Evolutionary conservation across 2,113 vertebrate species (phyloP).

Genomic region (Stomatorhinus ivindoensis): DNA sequence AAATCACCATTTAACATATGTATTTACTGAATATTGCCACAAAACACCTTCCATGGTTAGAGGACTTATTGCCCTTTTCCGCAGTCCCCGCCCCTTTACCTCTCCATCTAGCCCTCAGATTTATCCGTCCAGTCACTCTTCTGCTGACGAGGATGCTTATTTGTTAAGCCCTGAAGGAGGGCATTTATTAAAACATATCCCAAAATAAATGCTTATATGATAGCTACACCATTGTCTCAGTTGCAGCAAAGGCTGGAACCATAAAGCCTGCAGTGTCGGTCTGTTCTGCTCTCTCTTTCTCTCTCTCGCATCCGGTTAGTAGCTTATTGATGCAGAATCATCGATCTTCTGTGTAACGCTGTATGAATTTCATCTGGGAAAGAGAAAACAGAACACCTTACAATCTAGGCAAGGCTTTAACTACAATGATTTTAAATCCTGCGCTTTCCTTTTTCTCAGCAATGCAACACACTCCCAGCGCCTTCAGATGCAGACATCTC

Average conservation of each 20-base stretch:
- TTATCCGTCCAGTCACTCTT: conserved; percentile 47
- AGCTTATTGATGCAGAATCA: background rate
- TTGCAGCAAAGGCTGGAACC: background rate
- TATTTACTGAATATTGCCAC: background rate
- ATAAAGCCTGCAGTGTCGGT: background rate
- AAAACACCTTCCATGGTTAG: background rate
- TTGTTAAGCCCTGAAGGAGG: conserved; percentile 32
- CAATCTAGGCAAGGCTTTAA: background rate
- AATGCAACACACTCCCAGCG: background rate
- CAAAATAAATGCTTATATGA: background rate
- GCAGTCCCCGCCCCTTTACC: background rate
- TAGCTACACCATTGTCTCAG: background rate
- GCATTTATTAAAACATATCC: background rate
- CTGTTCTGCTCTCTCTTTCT: background rate
- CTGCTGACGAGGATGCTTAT: conserved; percentile 42
- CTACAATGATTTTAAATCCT: background rate
- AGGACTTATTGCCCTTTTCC: conserved; percentile 7
- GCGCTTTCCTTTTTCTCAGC: background rate
- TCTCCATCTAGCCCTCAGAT: conserved; percentile 36
- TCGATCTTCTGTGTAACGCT: background rate
- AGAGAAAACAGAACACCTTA: background rate
- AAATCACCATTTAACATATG: background rate
- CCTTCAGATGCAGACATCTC: background rate
- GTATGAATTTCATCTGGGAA: background rate
- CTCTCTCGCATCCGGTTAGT: background rate